Evolutionary conservation across 2,113 vertebrate genomes (phyloP), one percentile per base, ranked within the genome.

Genomic region (Plotosus lineatus): DNA sequence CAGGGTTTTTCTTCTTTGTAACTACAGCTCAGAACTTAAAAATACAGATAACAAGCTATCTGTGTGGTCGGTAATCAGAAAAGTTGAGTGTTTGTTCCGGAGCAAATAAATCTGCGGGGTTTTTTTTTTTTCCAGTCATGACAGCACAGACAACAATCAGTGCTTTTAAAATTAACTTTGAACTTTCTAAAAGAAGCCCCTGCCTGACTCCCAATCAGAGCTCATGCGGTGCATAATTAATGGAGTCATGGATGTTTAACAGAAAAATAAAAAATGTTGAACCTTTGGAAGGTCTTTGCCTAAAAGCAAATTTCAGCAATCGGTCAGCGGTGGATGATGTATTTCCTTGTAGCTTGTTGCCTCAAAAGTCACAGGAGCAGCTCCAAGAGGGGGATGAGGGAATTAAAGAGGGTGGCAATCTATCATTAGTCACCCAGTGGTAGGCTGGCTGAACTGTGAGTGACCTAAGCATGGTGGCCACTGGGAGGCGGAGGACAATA

Each of bases 401-500:
- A 81, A 83, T 58, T 82, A 84, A 79, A 51, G 53, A 82, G 74
- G 58, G 19, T 63, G 55, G n/a, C 53, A 63, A 38, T 88, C 84
- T 75, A 83, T 85, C 85, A 85, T 63, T 50, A 82, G 65, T 82
- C 71, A 82, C 72, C 79, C 80, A 42, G 80, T 73, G 86, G 74
- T 46, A 77, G 79, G 75, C 60, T 77, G 87, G 28, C 83, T 86
- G 85, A 69, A 82, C 86, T 76, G 83, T 82, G 38, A 46, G 36
- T 65, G 92, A 93, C 93, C 93, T 88, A 85, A 28, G 86, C 78
- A 50, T 68, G 82, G 75, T 86, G 90, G 85, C 90, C 88, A 87
- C 81, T 26, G 84, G 89, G 76, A 85, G 86, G 78, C 81, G 21
- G 73, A 85, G 87, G 89, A 92, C 90, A 91, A 92, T 90, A 89